These are phyloP conservation scores for Siphlonurus alternatus DNA, from an alignment of 2,888 invertebrate species.

Conservation along the genomic window DNA sequence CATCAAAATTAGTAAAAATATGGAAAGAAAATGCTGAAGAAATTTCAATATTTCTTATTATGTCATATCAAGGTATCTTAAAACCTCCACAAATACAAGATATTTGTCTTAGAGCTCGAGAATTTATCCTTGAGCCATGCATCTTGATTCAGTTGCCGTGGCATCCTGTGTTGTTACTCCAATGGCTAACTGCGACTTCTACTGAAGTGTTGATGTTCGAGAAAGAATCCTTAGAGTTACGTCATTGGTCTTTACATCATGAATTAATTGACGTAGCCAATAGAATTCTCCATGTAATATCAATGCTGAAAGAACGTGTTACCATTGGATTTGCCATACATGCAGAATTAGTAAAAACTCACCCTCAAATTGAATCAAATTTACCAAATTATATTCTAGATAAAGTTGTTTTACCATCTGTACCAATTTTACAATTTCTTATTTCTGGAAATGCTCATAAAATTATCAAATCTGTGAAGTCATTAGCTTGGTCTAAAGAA, in stretches of 20 bases:
- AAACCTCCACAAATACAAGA: background rate
- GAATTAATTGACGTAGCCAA: background rate
- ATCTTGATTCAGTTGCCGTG: background rate
- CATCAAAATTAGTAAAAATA: too few relatives aligned
- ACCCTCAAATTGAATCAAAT: background rate
- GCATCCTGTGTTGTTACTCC: background rate
- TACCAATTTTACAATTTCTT: background rate
- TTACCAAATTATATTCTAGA: background rate
- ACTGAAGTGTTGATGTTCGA: background rate
- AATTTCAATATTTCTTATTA: too few relatives aligned
- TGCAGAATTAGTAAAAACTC: background rate
- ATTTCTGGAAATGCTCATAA: too few relatives aligned
- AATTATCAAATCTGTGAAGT: too few relatives aligned
- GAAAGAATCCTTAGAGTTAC: background rate
- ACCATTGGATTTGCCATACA: background rate
- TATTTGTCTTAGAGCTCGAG: background rate
- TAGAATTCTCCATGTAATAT: background rate
- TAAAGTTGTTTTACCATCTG: background rate
- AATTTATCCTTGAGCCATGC: background rate
- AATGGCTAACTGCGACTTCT: background rate
- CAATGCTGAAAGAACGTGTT: background rate
- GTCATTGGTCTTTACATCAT: background rate
- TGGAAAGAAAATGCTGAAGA: too few relatives aligned
- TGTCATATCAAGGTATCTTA: too few relatives aligned
- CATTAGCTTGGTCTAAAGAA: too few relatives aligned